Conservation (phyloP, 2,113 vertebrate genomes). For the Lepisosteus osseus region DNA sequence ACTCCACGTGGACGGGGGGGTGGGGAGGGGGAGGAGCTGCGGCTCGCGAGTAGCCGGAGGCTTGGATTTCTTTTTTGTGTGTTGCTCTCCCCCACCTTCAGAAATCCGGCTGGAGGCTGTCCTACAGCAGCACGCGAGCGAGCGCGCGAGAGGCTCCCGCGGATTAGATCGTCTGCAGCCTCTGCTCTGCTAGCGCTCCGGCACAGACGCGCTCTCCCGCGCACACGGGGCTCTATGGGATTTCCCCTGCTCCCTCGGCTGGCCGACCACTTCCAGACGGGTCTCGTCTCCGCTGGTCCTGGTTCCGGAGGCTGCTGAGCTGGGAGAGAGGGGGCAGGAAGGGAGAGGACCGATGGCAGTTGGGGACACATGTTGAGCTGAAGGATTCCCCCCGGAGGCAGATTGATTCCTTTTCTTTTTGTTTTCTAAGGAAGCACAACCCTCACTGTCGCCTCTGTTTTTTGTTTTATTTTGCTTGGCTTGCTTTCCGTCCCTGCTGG, state of each 20-base stretch:
- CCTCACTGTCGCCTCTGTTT: constrained; percentile 39
- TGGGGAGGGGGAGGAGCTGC: background rate
- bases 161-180: background rate
- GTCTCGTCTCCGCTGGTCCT: background rate
- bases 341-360: constrained; percentile 50
- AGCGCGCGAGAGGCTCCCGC: background rate
- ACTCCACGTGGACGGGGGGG: background rate
- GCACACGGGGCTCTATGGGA: background rate
- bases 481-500: constrained; percentile 28
- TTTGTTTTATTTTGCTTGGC: constrained; percentile 21
- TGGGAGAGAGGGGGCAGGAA: background rate
- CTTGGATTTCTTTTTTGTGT: background rate
- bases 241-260: background rate
- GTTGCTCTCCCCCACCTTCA: background rate
- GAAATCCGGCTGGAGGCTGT: background rate
- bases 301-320: background rate
- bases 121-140: background rate
- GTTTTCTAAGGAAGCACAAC: constrained; percentile 38
- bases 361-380: constrained; percentile 71
- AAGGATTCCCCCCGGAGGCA: constrained; percentile 34
- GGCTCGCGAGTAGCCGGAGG: too few species aligned
- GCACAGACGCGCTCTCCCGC: background rate
- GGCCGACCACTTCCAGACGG: background rate
- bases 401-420: constrained; percentile 28
- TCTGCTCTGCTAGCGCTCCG: background rate